These are phyloP conservation scores for Helobdella robusta DNA, from an alignment of 2,888 invertebrate species.

Conservation along the genomic window DNA sequence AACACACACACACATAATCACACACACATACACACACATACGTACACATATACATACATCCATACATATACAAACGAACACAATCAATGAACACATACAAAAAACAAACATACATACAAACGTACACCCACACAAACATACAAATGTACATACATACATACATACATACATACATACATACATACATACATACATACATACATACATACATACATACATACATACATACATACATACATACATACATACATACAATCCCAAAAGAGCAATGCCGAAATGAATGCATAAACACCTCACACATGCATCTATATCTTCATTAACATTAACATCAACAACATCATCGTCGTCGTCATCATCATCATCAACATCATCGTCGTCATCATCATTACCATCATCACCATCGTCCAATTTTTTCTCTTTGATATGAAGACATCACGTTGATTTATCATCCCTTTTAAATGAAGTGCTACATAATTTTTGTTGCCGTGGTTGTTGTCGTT, in stretches of 20 bases:
- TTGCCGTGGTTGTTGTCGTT: no score
- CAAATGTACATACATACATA: not conserved
- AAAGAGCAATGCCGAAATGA: no score
- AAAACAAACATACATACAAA: not conserved
- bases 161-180: constrained; percentile 4
- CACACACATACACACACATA: no score
- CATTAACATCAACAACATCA: not conserved
- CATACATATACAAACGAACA: no score
- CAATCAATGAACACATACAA: no score
- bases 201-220: not conserved
- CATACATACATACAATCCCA: not conserved
- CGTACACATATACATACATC: no score
- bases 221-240: not conserved
- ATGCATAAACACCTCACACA: no score
- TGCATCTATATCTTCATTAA: not conserved
- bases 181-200: constrained; percentile 4
- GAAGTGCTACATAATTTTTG: no score
- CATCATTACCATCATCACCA: constrained; percentile 6
- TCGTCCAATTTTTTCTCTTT: no score
- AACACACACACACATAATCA: no score
- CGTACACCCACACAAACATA: not conserved
- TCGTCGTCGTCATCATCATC: constrained; percentile 6
- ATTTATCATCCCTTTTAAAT: no score
- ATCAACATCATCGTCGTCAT: constrained; percentile 33
- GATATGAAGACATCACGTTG: no score